phyloP scores from a whole-genome alignment of 2,797 vertebrate species.

The Pampus argenteus region DNA sequence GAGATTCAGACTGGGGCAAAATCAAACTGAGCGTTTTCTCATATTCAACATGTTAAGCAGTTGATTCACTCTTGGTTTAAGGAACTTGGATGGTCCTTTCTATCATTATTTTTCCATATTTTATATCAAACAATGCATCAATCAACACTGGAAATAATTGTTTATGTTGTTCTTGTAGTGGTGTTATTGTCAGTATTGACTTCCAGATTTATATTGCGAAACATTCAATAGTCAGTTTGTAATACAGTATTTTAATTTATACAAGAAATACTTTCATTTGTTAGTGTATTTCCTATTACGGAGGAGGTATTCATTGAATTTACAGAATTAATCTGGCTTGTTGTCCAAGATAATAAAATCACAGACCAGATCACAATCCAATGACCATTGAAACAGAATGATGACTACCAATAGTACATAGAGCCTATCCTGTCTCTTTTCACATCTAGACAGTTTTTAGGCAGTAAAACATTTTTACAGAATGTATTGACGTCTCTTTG shows the following conservation, averaged over 20 bases:
- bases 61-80: too few species aligned
- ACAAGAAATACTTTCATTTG: not conserved
- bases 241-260: not conserved
- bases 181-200: too few species aligned
- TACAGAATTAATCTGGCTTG: not conserved
- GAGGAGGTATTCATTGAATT: not conserved
- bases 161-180: too few species aligned
- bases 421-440: slow-evolving; percentile 10
- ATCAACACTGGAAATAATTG: too few species aligned
- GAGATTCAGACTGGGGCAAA: too few species aligned
- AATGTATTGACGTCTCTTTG: not conserved
- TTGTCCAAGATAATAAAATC: not conserved
- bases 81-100: too few species aligned
- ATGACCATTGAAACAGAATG: slow-evolving; percentile 8
- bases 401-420: not conserved
- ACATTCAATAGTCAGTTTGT: too few species aligned
- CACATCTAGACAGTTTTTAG: not conserved
- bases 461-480: not conserved
- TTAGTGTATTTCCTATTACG: not conserved
- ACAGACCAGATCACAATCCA: slow-evolving; percentile 19
- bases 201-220: too few species aligned
- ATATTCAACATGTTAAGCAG: too few species aligned
- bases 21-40: too few species aligned
- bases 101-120: too few species aligned
- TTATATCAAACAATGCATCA: too few species aligned